Base-by-base conservation (phyloP, 2,888 invertebrate genomes). In the Trissolcus japonicus region DNA sequence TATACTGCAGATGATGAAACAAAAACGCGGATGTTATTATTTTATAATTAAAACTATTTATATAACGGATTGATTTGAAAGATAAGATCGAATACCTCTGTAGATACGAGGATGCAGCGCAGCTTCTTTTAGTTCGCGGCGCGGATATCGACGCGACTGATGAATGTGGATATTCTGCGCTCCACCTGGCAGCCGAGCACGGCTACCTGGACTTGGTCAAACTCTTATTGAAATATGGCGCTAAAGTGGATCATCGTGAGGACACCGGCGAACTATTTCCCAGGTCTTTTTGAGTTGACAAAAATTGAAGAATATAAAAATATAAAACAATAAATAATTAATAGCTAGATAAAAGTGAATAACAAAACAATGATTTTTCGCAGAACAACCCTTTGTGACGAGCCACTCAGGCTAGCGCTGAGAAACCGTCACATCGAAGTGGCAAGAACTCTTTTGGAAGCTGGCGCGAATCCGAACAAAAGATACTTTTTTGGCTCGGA, bases 401-500 rank as follows among this genome's bases (percentile, higher is more conserved):
- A 97, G 85, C 97, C 98, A 0, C 90, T 98, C n/a, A 91, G 96
- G 54, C 90, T 98, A 79, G 97, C 97, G 1, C 94, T 98, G 79
- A 93, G 96, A 83, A 96, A 96, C 86, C 94, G 94, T 80, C 95
- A 96, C 86, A 94, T 94, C 84, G 93, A 92, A 6, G 93, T 94
- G 19, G 94, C 94, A 0, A 91, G 92, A 81, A 90, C 95, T 40
- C 91, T 97, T 2, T 90, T 97, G 29, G 94, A 96, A 84, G 92
- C 94, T 80, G 97, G 97, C 0, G 97, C 97, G 0, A 94, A 96
- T 88, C 95, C 96, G 4, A 96, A 97, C 89, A 95, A 96, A 84
- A 92, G 95, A n/a, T 96, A 96, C 89, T 96, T 97, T 90, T 95
- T 96, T 87, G 96, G 96, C 4, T 92, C 95, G 0, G 97, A 98